Percentiles rank a stretch among this genome's conserved stretches.
phyloP scores from a whole-genome alignment of 2,888 invertebrate genomes.

The Hirudinaria manillensis region DNA sequence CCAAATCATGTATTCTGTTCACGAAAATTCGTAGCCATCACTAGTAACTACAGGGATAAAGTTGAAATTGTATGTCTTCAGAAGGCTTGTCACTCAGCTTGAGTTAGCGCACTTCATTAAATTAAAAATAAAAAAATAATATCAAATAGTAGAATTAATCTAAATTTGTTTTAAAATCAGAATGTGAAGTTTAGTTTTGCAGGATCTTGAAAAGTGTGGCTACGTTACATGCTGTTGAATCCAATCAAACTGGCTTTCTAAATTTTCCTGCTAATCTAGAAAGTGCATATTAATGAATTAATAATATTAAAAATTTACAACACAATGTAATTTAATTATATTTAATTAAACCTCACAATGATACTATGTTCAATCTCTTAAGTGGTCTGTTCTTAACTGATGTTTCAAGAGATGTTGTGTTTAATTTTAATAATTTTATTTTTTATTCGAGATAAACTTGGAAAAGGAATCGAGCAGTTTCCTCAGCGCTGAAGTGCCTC shows the following conservation, averaged over 20 bases:
- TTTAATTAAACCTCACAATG: neutral
- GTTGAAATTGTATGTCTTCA: slow-evolving; percentile 17
- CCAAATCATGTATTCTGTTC: too few species aligned
- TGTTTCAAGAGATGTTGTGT: slow-evolving; percentile 5
- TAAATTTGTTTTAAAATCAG: neutral
- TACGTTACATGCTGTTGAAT: slow-evolving; percentile 33
- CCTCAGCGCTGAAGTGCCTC: too few species aligned
- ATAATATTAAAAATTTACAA: too few species aligned
- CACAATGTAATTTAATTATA: neutral
- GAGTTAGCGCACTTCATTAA: slow-evolving; percentile 7
- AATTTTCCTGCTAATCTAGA: slow-evolving; percentile 23
- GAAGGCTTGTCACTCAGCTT: neutral
- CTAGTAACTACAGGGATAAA: neutral
- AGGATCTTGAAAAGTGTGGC: slow-evolving; percentile 34
- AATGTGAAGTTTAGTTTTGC: slow-evolving; percentile 26
- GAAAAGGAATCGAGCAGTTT: too few species aligned
- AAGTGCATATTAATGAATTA: too few species aligned
- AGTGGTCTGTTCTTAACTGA: slow-evolving; percentile 21
- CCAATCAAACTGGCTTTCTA: slow-evolving; percentile 31
- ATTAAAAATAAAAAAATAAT: neutral
- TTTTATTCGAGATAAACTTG: too few species aligned
- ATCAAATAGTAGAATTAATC: neutral
- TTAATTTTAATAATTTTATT: too few species aligned
- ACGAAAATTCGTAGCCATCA: slow-evolving; percentile 20
- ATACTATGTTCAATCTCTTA: slow-evolving; percentile 17